Base-by-base conservation (phyloP, 2,888 invertebrate genomes). In the Hyposoter didymator region DNA sequence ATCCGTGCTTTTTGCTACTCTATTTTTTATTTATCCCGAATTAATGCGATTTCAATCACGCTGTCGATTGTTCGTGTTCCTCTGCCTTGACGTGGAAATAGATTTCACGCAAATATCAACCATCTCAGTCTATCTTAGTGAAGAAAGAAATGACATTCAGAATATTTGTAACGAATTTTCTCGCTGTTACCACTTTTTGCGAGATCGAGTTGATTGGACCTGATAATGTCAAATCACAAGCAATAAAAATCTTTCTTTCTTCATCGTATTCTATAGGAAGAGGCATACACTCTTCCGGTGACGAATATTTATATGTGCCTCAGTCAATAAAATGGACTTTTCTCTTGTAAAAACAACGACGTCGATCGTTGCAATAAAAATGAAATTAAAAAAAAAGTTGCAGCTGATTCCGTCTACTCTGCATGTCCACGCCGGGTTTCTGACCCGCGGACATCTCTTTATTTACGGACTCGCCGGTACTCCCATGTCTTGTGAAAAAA, bases 401-500 rank as follows among this genome's bases (percentile, higher is more conserved):
- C 43, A 45, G 6, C n/a, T 43, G 59, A 62, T 22, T 43, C 22
- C 17, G 22, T 74, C 4, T 59, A 3, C 17, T 17, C 59, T 62
- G 35, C 17, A 35, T 12, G 35, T 45, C 43, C n/a, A 75, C 17
- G 39, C 10, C 39, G 8, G 19, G 22, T 32, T 5, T 52, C 17
- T 52, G 64, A 39, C 52, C 55, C 32, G 69, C 14, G 47, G 49
- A 70, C n/a, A 82, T 22, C 22, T 69, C 75, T 83, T 78, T 73
- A 74, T 83, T 83, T 83, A 78, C 47, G 78, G 62, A 73, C 78
- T 74, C 59, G n/a, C 22, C 59, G 67, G 17, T 49, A 73, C 59
- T 66, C 59, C 28, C 39, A 10, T 62, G 10, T 74, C 17, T 35
- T 28, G 52, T n/a, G n/a, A n/a, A 28, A 52, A 43, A 69, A 32